phyloP scores from a whole-genome alignment of 2,113 vertebrate species.

The Ctenodactylus gundi region DNA sequence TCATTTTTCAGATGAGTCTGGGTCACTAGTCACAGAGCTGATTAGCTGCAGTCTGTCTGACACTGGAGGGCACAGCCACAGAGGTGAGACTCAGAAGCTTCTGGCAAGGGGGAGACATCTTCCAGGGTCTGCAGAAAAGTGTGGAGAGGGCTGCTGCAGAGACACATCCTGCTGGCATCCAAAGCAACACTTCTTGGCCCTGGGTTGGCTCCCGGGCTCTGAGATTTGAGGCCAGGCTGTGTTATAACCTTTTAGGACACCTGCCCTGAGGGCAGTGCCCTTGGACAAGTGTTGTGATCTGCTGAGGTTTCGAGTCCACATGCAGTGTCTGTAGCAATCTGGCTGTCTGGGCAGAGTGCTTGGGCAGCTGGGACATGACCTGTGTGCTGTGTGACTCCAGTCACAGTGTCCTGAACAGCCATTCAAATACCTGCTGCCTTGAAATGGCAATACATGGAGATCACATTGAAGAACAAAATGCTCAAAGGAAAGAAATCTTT shows the following conservation, averaged over 20 bases:
- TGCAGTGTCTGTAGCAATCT: background rate
- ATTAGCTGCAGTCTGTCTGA: background rate
- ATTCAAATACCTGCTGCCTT: background rate
- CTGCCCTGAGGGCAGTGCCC: background rate
- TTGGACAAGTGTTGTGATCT: background rate
- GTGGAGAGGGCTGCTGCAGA: background rate
- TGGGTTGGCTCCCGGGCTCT: background rate
- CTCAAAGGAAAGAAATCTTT: background rate
- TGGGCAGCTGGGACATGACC: background rate
- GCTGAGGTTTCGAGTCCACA: background rate
- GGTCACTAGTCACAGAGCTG: background rate
- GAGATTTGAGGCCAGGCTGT: background rate
- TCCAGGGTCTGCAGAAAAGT: background rate
- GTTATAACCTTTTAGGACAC: background rate
- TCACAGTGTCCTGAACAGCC: background rate
- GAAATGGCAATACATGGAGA: background rate
- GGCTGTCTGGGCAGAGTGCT: background rate
- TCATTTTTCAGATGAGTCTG: background rate
- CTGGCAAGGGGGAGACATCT: background rate
- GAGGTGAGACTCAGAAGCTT: background rate
- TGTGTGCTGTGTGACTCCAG: background rate
- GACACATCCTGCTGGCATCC: fast-evolving
- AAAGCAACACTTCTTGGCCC: background rate
- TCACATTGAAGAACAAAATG: background rate
- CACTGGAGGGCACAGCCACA: fast-evolving